phyloP scores from a whole-genome alignment of 2,888 invertebrate species.

The Theretra japonica region DNA sequence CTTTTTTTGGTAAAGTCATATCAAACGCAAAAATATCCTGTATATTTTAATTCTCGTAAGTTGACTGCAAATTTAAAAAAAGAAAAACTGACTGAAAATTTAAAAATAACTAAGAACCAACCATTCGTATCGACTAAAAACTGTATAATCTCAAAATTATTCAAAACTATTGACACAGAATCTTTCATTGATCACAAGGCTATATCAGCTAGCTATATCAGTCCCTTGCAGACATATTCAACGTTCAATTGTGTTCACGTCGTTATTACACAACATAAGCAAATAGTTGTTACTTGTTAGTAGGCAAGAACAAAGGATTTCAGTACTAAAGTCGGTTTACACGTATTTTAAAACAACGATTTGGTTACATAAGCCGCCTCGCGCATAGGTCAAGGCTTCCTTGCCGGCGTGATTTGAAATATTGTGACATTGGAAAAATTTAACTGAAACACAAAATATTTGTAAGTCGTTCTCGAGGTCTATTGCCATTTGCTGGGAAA shows the following conservation, averaged over 20 bases:
- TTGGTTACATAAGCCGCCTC: constrained; percentile 38
- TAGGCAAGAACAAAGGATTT: constrained; percentile 41
- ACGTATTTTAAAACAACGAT: constrained; percentile 41
- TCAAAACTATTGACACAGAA: no score
- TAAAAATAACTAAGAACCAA: no score
- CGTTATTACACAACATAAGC: neutral
- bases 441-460: constrained; percentile 31
- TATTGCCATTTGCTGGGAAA: constrained; percentile 8
- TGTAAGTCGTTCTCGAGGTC: constrained; percentile 21
- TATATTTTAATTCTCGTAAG: no score
- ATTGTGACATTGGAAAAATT: constrained; percentile 41
- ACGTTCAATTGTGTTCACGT: neutral
- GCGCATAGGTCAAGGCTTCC: constrained; percentile 42
- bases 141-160: no score
- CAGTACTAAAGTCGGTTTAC: constrained; percentile 34
- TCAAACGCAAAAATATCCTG: no score
- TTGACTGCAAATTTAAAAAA: no score
- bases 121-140: no score
- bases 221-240: neutral
- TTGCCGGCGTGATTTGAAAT: constrained; percentile 35
- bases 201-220: no score
- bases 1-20: no score
- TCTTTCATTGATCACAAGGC: no score
- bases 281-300: neutral
- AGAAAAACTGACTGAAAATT: no score